Evolutionary conservation across 2,797 vertebrate genomes (phyloP), one percentile per base, ranked within the genome.

Genomic region (Thripadectes ignobilis): DNA sequence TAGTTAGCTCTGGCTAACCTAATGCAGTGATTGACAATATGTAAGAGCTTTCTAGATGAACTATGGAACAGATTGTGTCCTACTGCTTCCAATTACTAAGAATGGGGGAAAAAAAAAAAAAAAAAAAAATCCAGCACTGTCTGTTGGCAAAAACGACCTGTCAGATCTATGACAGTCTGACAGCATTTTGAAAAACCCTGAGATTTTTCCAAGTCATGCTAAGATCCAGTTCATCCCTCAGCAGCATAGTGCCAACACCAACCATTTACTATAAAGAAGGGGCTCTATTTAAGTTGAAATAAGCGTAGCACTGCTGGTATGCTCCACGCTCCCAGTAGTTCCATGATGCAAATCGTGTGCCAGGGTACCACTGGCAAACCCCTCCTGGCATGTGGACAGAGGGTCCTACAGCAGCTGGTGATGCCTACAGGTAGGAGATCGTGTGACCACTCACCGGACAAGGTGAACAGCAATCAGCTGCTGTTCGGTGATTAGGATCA

Each of bases 391-490:
- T 23, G 17, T 12, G 39, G 45, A 14, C 39, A 62, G 12, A 9
- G 17, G 22, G 3, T 68, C 19, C n/a, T 85, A 30, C 26, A 62
- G 48, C 23, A 38, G 14, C 32, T 67, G 49, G 16, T 51, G n/a
- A 45, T 43, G 76, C 52, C 43, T 7, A 0, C n/a, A 17, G 32
- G 24, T 1, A 12, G n/a, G n/a, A n/a, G 14, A 57, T 9, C 15
- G 10, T 30, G 45, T 77, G 43, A 1, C 5, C n/a, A 41, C 48
- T 41, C 0, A 0, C 32, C 46, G 38, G 38, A 54, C 34, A 32
- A 7, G 13, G 8, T 15, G 36, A 61, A 43, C 17, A 74, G 22
- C n/a, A 21, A 11, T 5, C 3, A 1, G 19, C 41, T 26, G 34
- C 21, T 24, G 27, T 63, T 19, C n/a, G 26, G 18, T 9, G 4